A percentile compares a stretch with the other conserved stretches of the same genome.
Evolutionary conservation across 1,140 invertebrate species (phyloP).

Genomic region (Sitobion miscanthi): DNA sequence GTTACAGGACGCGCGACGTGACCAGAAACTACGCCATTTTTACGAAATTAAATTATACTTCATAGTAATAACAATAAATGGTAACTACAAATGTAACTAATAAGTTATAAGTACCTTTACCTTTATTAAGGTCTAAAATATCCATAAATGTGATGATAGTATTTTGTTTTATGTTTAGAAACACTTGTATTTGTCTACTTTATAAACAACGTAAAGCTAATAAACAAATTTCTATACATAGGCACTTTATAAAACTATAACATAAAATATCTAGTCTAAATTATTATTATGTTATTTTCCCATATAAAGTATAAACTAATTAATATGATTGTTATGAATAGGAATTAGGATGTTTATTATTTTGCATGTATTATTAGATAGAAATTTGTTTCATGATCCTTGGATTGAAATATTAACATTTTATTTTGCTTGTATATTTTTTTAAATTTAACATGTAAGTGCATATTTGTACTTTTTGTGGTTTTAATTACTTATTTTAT

Average conservation of each 20-base stretch:
- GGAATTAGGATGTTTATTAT: no score
- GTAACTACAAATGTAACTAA: background rate
- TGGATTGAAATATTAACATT: no score
- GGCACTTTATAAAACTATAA: background rate
- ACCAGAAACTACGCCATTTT: background rate
- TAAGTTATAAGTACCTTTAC: background rate
- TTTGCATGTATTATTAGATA: no score
- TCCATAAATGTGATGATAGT: background rate
- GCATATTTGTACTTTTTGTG: no score
- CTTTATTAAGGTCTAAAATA: background rate
- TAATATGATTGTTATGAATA: background rate
- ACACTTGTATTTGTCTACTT: background rate
- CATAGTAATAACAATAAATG: background rate
- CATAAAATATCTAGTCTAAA: background rate
- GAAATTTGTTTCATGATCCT: no score
- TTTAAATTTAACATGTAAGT: no score
- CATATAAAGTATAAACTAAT: background rate
- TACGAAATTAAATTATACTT: background rate
- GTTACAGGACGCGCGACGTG: background rate
- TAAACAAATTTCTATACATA: background rate
- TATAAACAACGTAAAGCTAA: background rate
- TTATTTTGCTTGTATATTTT: no score
- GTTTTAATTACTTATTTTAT: no score
- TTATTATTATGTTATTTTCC: background rate
- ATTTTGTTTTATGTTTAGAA: background rate